Evolutionary conservation across 2,888 invertebrate species (phyloP).

Genomic region (Ochropleura plecta): DNA sequence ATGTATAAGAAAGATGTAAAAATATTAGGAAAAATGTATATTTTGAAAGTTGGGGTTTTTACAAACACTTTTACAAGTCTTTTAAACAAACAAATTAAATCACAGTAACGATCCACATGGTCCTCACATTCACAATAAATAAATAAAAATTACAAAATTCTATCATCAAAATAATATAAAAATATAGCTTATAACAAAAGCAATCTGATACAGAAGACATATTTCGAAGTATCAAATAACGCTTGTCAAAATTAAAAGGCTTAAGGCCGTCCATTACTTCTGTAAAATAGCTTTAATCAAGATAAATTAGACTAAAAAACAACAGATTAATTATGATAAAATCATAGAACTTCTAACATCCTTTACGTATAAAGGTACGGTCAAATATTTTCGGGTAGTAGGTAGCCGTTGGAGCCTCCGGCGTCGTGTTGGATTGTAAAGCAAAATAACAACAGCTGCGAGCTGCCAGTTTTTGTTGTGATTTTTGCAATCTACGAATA

Average conservation of each 20-base stretch:
- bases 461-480: conserved; percentile 43
- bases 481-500: conserved; percentile 53
- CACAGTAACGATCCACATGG: too few species aligned
- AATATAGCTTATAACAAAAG: neutral
- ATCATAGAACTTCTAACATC: conserved; percentile 21
- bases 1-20: too few species aligned
- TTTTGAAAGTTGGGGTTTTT: too few species aligned
- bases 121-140: too few species aligned
- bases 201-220: neutral
- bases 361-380: conserved; percentile 15
- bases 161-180: neutral
- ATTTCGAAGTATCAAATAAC: conserved; percentile 14
- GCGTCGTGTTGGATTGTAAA: conserved; percentile 40
- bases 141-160: too few species aligned
- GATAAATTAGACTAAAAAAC: neutral
- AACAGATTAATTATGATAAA: conserved; percentile 11
- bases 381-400: conserved; percentile 28
- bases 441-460: conserved; percentile 52
- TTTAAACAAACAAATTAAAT: too few species aligned
- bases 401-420: neutral
- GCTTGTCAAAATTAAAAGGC: conserved; percentile 4
- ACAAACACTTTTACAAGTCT: too few species aligned
- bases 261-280: neutral
- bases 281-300: neutral
- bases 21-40: too few species aligned